Conservation (phyloP, 2,113 vertebrate species). For the Odobenus rosmarus region DNA sequence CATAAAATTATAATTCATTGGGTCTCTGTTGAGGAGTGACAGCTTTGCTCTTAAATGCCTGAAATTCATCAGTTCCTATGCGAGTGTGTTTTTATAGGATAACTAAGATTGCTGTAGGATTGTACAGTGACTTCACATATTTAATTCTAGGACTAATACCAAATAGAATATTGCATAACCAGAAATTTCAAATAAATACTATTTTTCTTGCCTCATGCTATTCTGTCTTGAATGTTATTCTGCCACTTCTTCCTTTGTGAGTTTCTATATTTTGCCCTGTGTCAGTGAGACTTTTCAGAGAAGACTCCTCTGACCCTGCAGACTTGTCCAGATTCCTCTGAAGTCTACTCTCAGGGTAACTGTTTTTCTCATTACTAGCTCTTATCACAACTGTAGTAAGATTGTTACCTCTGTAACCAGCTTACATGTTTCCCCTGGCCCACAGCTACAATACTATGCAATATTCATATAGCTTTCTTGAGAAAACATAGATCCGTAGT, state of each 20-base stretch:
- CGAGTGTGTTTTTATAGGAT: background rate
- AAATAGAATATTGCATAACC: background rate
- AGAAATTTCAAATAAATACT: slow-evolving; percentile 36
- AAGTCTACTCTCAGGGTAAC: background rate
- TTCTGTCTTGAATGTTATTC: background rate
- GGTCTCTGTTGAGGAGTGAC: slow-evolving; percentile 4
- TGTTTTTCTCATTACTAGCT: background rate
- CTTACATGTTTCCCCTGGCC: background rate
- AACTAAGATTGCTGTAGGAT: background rate
- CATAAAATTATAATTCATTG: background rate
- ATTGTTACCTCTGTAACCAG: background rate
- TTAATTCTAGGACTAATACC: background rate
- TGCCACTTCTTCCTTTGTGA: background rate
- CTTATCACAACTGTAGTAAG: background rate
- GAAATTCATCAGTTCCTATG: background rate
- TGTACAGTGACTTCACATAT: background rate
- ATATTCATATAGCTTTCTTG: background rate
- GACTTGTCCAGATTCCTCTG: background rate
- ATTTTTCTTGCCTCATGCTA: background rate
- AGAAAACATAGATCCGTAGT: background rate
- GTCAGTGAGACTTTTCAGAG: background rate
- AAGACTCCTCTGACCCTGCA: background rate
- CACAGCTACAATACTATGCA: background rate
- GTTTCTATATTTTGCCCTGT: background rate
- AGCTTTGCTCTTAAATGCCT: background rate